Base-by-base conservation (phyloP, 2,797 vertebrate species). In the Leptodactylus fallax region DNA sequence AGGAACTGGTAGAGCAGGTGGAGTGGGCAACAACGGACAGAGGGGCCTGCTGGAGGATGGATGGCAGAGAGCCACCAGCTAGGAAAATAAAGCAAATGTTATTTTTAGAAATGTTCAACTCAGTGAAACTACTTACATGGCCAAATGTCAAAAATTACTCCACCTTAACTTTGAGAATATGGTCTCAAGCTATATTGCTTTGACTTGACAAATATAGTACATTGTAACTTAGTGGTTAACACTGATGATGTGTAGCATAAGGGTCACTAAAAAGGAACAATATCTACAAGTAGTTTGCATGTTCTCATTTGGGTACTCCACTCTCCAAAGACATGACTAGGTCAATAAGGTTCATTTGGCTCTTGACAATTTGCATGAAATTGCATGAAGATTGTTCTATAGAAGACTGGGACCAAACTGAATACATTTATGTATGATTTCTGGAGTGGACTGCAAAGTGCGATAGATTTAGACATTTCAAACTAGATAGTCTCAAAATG, bases 41-140 rank as follows among this genome's bases (percentile, higher is more conserved):
- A 91, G 91, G 95, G 0, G 97, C 97, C 93, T 98, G 94, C 91
- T 96, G 96, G 91, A 98, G 95, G 90, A 93, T 90, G 78, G 93
- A 76, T 17, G 96, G 95, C 85, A 97, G 82, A 86, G 94, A 92
- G 61, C 97, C 97, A 13, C 94, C 94, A 82, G 94, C 96, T 97
- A 74, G 90, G 17, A 89, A 7, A 78, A 3, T 55, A 85, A 78
- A 36, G 19, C 49, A 80, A 80, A 25, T 25, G 17, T 36, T 79
- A 27, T 19, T 8, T 25, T 58, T 55, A 58, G 27, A 21, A 21
- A 60, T 60, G 51, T 25, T 65, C 10, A 25, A 23, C 10, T 67
- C 23, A 67, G 6, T 13, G 6, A 77, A 6, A 77, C 1, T 45
- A 74, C 2, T 17, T 72, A 45, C 9, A 47, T 49, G 21, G 47